Conservation (phyloP, 1,140 invertebrate species). For the Drosophila dunni region DNA sequence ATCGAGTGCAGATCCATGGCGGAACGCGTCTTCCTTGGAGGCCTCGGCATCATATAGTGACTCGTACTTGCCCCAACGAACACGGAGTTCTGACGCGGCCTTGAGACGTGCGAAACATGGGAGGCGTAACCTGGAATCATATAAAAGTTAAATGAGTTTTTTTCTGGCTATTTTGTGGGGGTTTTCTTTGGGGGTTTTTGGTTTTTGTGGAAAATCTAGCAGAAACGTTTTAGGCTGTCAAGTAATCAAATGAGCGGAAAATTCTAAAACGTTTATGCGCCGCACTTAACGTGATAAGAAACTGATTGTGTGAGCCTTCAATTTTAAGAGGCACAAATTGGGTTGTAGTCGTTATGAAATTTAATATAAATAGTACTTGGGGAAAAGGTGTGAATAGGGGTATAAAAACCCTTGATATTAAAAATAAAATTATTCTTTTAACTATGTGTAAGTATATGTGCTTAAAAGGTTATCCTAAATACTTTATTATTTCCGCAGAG, state of each 20-base stretch:
- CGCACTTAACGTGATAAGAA: neutral
- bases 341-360: neutral
- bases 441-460: no score
- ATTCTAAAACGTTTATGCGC: conserved; percentile 6
- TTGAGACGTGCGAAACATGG: conserved; percentile 61
- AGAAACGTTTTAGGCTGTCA: conserved; percentile 4
- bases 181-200: no score
- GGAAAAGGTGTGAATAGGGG: no score
- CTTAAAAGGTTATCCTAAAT: no score
- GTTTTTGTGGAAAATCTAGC: neutral
- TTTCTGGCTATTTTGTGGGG: neutral
- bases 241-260: conserved; percentile 9
- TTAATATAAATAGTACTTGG: neutral
- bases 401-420: no score
- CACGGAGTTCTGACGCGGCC: conserved; percentile 91
- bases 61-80: conserved; percentile 90
- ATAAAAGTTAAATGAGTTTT: conserved; percentile 7
- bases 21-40: conserved; percentile 90
- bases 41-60: conserved; percentile 87
- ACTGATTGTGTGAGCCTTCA: neutral
- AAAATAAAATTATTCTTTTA: no score
- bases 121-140: conserved; percentile 67
- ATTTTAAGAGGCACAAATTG: no score
- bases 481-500: no score
- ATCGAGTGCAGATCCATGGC: conserved; percentile 92